Evolutionary conservation across 2,113 vertebrate species (phyloP).

Genomic region (Physeter macrocephalus): DNA sequence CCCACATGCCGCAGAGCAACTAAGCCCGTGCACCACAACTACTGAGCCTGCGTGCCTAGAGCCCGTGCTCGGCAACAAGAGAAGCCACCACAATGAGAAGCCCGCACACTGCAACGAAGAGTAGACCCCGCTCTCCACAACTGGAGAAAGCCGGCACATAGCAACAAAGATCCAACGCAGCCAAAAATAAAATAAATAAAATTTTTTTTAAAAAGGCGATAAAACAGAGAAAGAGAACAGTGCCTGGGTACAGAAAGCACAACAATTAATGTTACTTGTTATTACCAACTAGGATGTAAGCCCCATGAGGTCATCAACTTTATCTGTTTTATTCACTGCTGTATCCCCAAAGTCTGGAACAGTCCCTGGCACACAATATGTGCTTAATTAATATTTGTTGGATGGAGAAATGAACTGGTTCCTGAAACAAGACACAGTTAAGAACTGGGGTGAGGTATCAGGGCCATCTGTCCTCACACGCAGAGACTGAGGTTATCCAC

Average conservation of each 20-base stretch:
- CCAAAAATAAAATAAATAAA: too few relatives aligned
- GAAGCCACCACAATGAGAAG: too few relatives aligned
- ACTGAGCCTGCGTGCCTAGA: too few relatives aligned
- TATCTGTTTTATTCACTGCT: neutral
- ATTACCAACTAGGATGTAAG: neutral
- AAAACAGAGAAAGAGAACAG: neutral
- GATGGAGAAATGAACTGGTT: neutral
- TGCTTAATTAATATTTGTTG: neutral
- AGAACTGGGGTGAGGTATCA: neutral
- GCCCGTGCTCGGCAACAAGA: too few relatives aligned
- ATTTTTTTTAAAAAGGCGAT: neutral
- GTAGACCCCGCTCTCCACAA: too few relatives aligned
- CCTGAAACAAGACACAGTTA: neutral
- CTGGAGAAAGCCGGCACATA: too few relatives aligned
- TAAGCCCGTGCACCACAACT: too few relatives aligned
- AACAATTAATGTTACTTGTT: neutral
- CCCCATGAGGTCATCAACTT: neutral
- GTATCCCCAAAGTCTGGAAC: neutral
- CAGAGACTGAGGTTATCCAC: neutral
- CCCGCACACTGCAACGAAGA: too few relatives aligned
- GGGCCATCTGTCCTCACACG: neutral
- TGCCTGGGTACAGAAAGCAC: neutral
- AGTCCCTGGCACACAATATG: neutral
- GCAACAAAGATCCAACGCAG: too few relatives aligned
- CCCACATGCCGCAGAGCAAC: too few relatives aligned